A percentile compares a stretch with the other conserved stretches of the same genome.
Evolutionary conservation across 2,797 vertebrate genomes (phyloP).

Genomic region (Pachyuromys duprasi): DNA sequence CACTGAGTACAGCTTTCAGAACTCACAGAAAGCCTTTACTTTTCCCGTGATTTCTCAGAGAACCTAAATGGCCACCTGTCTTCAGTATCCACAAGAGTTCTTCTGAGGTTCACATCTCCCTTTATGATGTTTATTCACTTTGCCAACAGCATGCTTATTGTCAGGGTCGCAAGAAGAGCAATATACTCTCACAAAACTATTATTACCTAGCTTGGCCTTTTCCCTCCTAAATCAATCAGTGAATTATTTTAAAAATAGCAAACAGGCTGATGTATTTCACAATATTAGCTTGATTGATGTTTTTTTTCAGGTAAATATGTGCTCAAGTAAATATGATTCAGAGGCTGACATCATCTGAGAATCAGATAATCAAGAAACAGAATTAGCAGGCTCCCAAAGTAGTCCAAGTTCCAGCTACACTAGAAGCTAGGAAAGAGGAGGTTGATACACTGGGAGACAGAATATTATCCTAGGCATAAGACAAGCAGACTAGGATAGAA

Average conservation of each 20-base stretch:
- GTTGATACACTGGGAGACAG: neutral
- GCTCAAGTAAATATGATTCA: neutral
- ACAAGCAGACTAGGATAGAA: neutral
- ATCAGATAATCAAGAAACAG: conserved; percentile 33
- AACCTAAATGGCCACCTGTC: neutral
- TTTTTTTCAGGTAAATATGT: neutral
- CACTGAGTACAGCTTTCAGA: neutral
- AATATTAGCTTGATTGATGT: neutral
- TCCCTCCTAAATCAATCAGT: neutral
- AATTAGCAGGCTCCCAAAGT: neutral
- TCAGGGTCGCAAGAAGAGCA: neutral
- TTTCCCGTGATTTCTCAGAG: neutral
- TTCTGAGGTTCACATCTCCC: neutral
- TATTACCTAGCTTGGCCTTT: neutral
- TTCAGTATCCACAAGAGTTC: neutral
- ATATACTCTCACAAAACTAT: neutral
- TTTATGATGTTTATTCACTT: neutral
- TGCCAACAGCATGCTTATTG: neutral
- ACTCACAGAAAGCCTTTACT: neutral
- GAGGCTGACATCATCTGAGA: neutral
- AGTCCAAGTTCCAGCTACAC: neutral
- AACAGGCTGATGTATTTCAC: neutral
- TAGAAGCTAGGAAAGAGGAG: neutral
- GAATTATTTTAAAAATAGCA: neutral
- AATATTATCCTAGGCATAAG: neutral